Percentiles rank a stretch among this genome's conserved stretches.
Evolutionary conservation across 2,797 vertebrate genomes (phyloP).

Genomic region (Notolabrus celidotus): DNA sequence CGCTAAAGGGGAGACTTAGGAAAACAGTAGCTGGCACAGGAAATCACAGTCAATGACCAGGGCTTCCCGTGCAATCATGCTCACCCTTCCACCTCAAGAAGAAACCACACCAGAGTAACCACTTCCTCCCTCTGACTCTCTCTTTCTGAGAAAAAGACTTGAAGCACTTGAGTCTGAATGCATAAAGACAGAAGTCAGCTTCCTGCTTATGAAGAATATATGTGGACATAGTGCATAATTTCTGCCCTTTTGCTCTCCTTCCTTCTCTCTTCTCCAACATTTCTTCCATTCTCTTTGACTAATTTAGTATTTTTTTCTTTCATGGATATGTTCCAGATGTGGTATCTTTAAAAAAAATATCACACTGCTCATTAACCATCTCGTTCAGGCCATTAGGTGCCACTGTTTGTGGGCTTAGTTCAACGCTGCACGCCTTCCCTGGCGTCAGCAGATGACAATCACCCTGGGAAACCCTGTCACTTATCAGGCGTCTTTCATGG

Average conservation of each 20-base stretch:
- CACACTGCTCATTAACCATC: constrained; percentile 31
- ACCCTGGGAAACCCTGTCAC: constrained; percentile 34
- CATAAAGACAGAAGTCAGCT: constrained; percentile 27
- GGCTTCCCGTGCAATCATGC: constrained; percentile 80
- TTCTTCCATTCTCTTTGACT: neutral
- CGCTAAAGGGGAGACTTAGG: constrained; percentile 54
- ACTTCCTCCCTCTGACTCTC: constrained; percentile 53
- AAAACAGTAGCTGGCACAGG: constrained; percentile 86
- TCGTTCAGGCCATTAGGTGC: constrained; percentile 22
- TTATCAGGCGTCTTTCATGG: constrained; percentile 19
- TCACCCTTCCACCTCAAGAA: constrained; percentile 71
- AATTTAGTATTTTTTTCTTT: neutral
- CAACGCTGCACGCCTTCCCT: constrained; percentile 21
- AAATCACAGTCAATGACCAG: constrained; percentile 83
- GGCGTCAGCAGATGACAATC: constrained; percentile 49
- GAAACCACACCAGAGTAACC: constrained; percentile 62
- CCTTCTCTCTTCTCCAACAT: neutral
- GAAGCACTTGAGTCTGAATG: constrained; percentile 24
- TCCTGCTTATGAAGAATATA: constrained; percentile 1
- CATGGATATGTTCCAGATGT: constrained; percentile 34
- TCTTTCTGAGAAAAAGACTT: constrained; percentile 26
- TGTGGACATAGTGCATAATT: neutral
- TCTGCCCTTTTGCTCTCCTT: neutral
- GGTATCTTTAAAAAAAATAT: too few species aligned
- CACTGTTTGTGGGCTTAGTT: constrained; percentile 37